A percentile compares a stretch with the other conserved stretches of the same genome.
These are phyloP conservation scores for Cheracebus regulus DNA, from an alignment of 2,797 vertebrate species.

Conservation along the genomic window DNA sequence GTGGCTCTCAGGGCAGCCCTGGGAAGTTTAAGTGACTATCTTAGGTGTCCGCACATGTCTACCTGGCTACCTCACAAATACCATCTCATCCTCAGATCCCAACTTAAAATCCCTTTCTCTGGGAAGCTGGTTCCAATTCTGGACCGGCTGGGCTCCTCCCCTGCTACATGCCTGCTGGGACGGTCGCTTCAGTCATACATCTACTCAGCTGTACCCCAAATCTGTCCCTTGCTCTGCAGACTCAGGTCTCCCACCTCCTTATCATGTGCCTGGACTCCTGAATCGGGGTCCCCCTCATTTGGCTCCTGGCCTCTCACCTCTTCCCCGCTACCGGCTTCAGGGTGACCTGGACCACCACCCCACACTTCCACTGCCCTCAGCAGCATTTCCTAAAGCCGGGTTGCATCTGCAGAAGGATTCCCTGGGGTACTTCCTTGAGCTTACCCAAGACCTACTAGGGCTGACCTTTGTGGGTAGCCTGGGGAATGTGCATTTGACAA, in stretches of 20 bases:
- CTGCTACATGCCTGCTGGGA: too few relatives aligned
- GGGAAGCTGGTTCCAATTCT: background rate
- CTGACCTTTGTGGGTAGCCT: background rate
- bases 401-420: background rate
- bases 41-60: background rate
- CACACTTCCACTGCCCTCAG: background rate
- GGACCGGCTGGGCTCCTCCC: background rate
- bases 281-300: background rate
- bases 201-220: background rate
- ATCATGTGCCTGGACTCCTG: background rate
- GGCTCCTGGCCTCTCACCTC: too few relatives aligned
- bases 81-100: background rate
- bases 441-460: background rate
- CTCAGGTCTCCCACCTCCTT: fast-evolving
- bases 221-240: background rate
- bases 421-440: background rate
- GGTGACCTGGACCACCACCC: background rate
- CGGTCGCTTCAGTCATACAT: background rate
- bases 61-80: background rate
- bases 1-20: background rate
- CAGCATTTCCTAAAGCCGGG: background rate
- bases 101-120: background rate
- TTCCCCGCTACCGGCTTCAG: background rate
- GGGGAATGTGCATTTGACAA: background rate
- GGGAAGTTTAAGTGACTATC: background rate